Conservation (phyloP, 2,797 vertebrate genomes). For the Dermochelys coriacea region DNA sequence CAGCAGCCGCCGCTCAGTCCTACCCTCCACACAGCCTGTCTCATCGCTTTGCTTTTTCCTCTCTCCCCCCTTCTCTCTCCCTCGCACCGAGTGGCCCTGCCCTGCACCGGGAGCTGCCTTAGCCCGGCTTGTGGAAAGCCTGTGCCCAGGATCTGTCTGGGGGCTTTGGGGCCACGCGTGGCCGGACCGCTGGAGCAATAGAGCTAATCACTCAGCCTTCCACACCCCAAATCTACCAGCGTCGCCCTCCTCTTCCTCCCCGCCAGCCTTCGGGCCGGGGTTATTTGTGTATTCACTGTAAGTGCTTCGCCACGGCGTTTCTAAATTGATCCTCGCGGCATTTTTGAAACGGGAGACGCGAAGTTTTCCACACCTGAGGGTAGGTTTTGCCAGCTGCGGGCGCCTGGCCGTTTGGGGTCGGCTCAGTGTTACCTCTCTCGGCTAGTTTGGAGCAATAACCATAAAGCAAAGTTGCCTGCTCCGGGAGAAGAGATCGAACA, state of each 20-base stretch:
- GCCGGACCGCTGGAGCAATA: slow-evolving; percentile 62
- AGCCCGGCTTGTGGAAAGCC: too few species aligned
- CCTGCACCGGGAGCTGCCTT: too few species aligned
- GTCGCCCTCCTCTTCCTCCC: neutral
- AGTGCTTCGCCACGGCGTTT: neutral
- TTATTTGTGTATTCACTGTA: too few species aligned
- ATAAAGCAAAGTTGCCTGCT: neutral
- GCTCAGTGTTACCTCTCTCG: too few species aligned
- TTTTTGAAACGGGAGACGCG: neutral
- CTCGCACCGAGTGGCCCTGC: neutral
- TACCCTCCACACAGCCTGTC: neutral
- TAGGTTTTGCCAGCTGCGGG: too few species aligned
- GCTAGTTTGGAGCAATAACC: neutral
- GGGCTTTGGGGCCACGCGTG: slow-evolving; percentile 58
- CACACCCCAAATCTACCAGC: neutral
- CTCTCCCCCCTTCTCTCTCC: neutral
- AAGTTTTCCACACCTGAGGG: too few species aligned
- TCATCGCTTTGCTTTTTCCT: neutral
- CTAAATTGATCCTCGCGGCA: neutral
- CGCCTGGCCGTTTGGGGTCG: too few species aligned
- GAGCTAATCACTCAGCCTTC: slow-evolving; percentile 37
- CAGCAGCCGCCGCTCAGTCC: neutral
- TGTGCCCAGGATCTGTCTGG: slow-evolving; percentile 31
- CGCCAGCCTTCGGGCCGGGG: too few species aligned
- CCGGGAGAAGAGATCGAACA: neutral